Percentiles rank a stretch among this genome's conserved stretches.
These are phyloP conservation scores for Myiopsitta monachus DNA, from an alignment of 2,113 vertebrate species.

Conservation along the genomic window DNA sequence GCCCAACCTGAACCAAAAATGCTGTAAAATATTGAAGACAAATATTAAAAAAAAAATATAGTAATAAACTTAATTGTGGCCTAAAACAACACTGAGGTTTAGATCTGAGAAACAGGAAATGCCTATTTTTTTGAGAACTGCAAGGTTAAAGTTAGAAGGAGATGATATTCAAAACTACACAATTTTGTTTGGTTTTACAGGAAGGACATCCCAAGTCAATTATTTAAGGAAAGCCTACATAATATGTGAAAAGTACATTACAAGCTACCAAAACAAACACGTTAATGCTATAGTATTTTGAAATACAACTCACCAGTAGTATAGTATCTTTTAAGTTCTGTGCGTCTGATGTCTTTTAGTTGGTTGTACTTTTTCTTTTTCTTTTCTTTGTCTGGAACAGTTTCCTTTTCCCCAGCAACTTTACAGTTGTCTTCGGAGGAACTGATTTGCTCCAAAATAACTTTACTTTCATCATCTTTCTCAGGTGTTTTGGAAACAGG, in stretches of 20 bases:
- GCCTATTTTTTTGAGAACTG: background rate
- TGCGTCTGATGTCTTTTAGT: slow-evolving; percentile 78
- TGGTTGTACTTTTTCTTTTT: slow-evolving; percentile 79
- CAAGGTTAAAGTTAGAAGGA: background rate
- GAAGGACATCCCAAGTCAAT: background rate
- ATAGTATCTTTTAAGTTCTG: slow-evolving; percentile 79
- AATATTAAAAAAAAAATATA: background rate
- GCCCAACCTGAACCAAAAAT: fast-evolving
- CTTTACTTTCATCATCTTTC: slow-evolving; percentile 70
- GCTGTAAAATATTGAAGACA: background rate
- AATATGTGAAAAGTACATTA: background rate
- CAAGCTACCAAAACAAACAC: background rate
- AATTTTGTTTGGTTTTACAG: background rate
- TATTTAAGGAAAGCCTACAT: background rate
- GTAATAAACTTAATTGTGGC: background rate
- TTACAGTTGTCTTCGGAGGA: slow-evolving; percentile 68
- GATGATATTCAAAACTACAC: background rate
- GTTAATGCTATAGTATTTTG: background rate
- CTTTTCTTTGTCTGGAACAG: slow-evolving; percentile 73
- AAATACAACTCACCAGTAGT: slow-evolving; percentile 63
- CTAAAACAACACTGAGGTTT: background rate
- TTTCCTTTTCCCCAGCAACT: slow-evolving; percentile 65
- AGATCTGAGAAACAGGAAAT: background rate
- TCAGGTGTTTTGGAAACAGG: slow-evolving; percentile 57
- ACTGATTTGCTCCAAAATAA: slow-evolving; percentile 69